Percentiles rank a stretch among this genome's conserved stretches.
Conservation (phyloP, 2,888 invertebrate genomes). For the Chouioia cunea region DNA sequence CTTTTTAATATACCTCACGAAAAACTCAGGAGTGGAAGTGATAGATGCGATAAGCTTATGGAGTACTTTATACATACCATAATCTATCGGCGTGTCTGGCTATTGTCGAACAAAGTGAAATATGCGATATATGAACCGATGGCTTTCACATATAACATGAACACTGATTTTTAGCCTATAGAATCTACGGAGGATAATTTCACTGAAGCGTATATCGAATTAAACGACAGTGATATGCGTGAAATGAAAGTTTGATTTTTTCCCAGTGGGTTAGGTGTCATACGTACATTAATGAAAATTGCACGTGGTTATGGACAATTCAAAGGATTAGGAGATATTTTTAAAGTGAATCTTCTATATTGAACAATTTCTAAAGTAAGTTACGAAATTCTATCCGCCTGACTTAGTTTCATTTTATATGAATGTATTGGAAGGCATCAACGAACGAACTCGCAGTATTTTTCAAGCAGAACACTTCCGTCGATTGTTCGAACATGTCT, state of each 20-base stretch:
- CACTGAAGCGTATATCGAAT: neutral
- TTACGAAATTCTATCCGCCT: too few species aligned
- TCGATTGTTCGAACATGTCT: neutral
- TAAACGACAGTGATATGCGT: constrained; percentile 25
- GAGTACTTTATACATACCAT: neutral
- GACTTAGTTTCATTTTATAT: too few species aligned
- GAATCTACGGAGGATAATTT: constrained; percentile 18
- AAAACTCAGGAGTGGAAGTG: constrained; percentile 49
- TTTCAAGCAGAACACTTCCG: too few species aligned
- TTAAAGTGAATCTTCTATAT: too few species aligned
- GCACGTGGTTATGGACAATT: neutral
- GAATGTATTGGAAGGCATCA: too few species aligned
- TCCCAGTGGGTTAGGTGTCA: neutral
- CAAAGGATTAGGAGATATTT: too few species aligned
- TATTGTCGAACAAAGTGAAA: constrained; percentile 10
- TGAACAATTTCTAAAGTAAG: too few species aligned
- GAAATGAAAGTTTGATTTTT: constrained; percentile 34
- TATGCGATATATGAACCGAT: constrained; percentile 26
- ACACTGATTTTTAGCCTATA: constrained; percentile 1
- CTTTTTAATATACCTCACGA: constrained; percentile 50
- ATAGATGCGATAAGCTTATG: constrained; percentile 42
- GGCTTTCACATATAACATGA: constrained; percentile 18
- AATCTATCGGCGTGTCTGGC: neutral
- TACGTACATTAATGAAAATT: neutral
- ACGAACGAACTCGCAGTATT: too few species aligned